Base-by-base conservation (phyloP, 2,113 vertebrate species). In the Planiliza haematocheilus region DNA sequence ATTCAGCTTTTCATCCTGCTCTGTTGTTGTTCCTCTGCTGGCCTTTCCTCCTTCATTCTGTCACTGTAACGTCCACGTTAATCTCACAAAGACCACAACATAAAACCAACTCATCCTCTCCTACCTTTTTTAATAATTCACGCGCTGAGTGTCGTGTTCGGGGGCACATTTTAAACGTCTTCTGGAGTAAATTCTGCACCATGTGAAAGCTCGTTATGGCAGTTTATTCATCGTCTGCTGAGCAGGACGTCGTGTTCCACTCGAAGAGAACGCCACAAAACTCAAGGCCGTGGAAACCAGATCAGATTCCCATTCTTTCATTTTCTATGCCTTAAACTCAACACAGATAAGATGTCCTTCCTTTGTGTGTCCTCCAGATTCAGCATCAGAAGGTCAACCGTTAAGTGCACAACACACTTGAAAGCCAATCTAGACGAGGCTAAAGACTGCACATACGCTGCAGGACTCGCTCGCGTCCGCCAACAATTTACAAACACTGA, bases 1-100 rank as follows among this genome's bases (percentile, higher is more conserved):
- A 65, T 68, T 82, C 80, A 82, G 20, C 65, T 52, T 66, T 38
- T 70, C 70, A 67, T 76, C 60, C 73, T 65, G 42, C 76, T 55
- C 37, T 50, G 36, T 21, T 37, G 46, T 69, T 59, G 69, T 34
- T 10, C 50, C 24, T 30, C 24, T 5, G 24, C 24, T 30, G 24
- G 24, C 24, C 24, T 30, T 67, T 59, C 42, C 58, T 53, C 60
- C 34, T 52, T 79, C 51, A 43, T 45, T 48, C 21, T 46, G 20
- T 42, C 46, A 8, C 3, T n/a, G 24, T 38, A 21, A 16, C 1
- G n/a, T 60, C 16, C 70, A 45, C 58, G 34, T 18, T 53, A 55
- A 53, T 61, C 41, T 41, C 34, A 8, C n/a, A n/a, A n/a, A n/a
- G n/a, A n/a, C n/a, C n/a, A n/a, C 39, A 37, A 48, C 51, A 58